phyloP scores from a whole-genome alignment of 2,113 vertebrate genomes.

The Myotis brandtii region DNA sequence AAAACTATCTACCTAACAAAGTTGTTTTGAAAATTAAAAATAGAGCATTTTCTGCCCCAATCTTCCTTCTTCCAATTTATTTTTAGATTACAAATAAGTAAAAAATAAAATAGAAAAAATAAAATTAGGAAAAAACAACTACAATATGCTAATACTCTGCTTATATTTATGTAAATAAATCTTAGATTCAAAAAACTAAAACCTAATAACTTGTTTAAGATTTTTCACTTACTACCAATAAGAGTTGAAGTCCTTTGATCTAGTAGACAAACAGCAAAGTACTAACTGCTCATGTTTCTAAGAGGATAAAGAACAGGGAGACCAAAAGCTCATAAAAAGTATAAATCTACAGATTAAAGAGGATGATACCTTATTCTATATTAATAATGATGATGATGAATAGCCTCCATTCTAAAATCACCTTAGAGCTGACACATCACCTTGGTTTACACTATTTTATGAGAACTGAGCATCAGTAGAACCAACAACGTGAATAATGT shows the following conservation, averaged over 20 bases:
- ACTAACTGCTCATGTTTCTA: constrained; percentile 14
- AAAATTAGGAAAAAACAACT: neutral
- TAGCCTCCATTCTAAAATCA: neutral
- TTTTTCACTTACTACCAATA: neutral
- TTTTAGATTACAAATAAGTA: constrained; percentile 4
- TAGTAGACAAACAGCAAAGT: neutral
- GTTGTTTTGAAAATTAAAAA: constrained; percentile 26
- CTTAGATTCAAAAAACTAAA: constrained; percentile 25
- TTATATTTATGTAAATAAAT: neutral
- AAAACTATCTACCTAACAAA: neutral
- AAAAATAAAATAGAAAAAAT: neutral
- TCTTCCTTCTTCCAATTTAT: neutral
- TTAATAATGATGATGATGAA: neutral
- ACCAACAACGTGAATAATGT: neutral
- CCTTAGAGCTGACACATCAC: neutral
- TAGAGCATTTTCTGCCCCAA: neutral
- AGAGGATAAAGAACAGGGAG: neutral
- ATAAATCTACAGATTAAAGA: neutral
- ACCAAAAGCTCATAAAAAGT: neutral
- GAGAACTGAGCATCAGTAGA: neutral
- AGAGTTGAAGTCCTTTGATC: neutral
- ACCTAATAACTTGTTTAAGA: neutral
- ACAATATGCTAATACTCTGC: neutral
- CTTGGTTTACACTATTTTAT: neutral
- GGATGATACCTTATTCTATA: neutral